Percentiles rank a stretch among this genome's conserved stretches.
Evolutionary conservation across 2,888 invertebrate genomes (phyloP).

Genomic region (Esperia sulphurella): DNA sequence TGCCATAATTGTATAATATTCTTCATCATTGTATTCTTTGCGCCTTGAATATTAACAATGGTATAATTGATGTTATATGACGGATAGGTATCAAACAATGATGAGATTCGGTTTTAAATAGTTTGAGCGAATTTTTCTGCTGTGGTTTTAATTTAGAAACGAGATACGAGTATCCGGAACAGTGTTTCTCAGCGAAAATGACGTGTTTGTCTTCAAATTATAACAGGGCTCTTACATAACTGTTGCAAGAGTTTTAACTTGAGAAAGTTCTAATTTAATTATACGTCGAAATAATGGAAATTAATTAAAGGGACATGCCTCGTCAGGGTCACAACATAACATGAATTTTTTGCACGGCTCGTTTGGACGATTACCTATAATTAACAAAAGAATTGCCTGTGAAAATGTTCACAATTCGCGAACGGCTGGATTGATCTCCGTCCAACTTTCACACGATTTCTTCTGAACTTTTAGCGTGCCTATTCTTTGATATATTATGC

Average conservation of each 20-base stretch:
- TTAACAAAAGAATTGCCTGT: constrained; percentile 22
- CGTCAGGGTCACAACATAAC: constrained; percentile 22
- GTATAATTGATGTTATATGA: constrained; percentile 49
- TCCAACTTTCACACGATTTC: constrained; percentile 53
- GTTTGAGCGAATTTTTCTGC: constrained; percentile 38
- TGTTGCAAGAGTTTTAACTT: constrained; percentile 47
- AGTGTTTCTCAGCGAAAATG: constrained; percentile 23
- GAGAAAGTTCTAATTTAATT: constrained; percentile 56
- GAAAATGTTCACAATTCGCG: constrained; percentile 9
- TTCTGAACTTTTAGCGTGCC: constrained; percentile 11
- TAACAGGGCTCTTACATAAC: constrained; percentile 46
- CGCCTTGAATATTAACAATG: constrained; percentile 65
- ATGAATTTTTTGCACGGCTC: constrained; percentile 28
- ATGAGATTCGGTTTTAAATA: constrained; percentile 37
- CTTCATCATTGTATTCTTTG: constrained; percentile 37
- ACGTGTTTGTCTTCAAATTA: constrained; percentile 39
- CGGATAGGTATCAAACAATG: constrained; percentile 27
- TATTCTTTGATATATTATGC: too few species aligned
- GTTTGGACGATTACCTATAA: constrained; percentile 19
- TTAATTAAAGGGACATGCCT: constrained; percentile 22
- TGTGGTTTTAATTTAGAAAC: constrained; percentile 15
- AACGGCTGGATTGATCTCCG: constrained; percentile 22
- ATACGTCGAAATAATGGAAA: constrained; percentile 30
- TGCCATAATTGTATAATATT: constrained; percentile 34
- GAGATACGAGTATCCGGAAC: constrained; percentile 3